Evolutionary conservation across 2,113 vertebrate genomes (phyloP), one percentile per base, ranked within the genome.

Genomic region (Taxidea taxus): DNA sequence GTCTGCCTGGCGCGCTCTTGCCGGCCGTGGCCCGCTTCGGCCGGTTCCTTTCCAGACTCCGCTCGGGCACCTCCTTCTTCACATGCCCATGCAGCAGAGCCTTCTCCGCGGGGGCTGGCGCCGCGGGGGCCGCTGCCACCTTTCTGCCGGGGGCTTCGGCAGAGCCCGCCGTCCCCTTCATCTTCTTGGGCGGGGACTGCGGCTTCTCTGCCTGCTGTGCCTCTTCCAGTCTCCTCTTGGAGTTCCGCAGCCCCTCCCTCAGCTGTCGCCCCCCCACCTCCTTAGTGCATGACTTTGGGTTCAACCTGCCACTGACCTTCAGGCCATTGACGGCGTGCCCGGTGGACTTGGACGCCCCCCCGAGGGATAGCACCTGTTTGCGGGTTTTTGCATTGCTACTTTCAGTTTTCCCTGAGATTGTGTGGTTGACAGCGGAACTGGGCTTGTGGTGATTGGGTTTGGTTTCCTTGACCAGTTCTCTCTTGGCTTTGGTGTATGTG

Each of bases 331-430:
- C 97, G 98, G 99, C 98, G 95, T 98, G 98, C 98, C 98, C 99
- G 96, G 99, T 98, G 97, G 99, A 98, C 98, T 97, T 99, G 98
- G 99, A 99, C 98, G 97, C 98, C 92, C 98, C 98, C 98, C 98
- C 99, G 98, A 99, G 99, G 98, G 99, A 99, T 99, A 99, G 99
- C 99, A 99, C 99, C 99, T 99, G 99, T 99, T 99, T 99, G 99
- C 99, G 99, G 98, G 99, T 99, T 99, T 99, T 99, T 99, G 99
- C 99, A 99, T 99, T 99, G 99, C 99, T 99, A 99, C 99, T 99
- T 99, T 99, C 99, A 98, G 98, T 99, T 99, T 99, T 99, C 99
- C 99, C 99, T 99, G 99, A 99, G 99, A 99, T 99, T 99, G 98
- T 99, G 98, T 99, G 99, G 99, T 99, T 99, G 99, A 99, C 99